Evolutionary conservation across 2,888 invertebrate genomes (phyloP).

Genomic region (Poecilobothrus nobilitatus): DNA sequence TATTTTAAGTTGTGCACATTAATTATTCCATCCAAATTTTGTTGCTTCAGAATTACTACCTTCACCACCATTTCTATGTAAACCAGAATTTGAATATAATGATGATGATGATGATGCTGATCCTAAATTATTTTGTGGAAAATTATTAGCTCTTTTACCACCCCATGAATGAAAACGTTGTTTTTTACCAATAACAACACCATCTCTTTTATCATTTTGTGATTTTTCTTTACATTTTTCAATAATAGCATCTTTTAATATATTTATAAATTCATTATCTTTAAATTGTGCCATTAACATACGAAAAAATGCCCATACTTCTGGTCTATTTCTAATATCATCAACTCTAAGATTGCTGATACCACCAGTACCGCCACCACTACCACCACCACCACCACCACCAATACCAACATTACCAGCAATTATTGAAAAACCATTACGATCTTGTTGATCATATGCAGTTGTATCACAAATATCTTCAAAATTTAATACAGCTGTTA

Average conservation of each 20-base stretch:
- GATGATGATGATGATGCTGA: neutral
- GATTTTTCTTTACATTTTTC: conserved; percentile 37
- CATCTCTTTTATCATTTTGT: conserved; percentile 38
- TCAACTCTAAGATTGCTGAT: neutral
- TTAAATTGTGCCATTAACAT: conserved; percentile 39
- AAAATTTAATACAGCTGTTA: conserved; percentile 38
- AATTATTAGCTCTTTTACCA: conserved; percentile 33
- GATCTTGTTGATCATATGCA: conserved; percentile 9
- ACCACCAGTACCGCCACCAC: no score
- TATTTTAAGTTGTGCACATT: neutral
- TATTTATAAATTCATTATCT: conserved; percentile 35
- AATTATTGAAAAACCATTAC: neutral
- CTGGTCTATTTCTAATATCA: conserved; percentile 27
- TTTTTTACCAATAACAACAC: conserved; percentile 40
- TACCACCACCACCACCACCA: no score
- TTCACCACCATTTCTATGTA: neutral
- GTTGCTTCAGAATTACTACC: neutral
- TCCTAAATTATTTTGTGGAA: neutral
- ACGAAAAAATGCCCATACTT: conserved; percentile 40
- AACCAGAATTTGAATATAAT: neutral
- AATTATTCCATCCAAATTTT: conserved; percentile 1
- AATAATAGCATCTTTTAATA: conserved; percentile 36
- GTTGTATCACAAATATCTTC: conserved; percentile 39
- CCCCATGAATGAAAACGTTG: conserved; percentile 45
- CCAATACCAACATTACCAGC: no score